Base-by-base conservation (phyloP, 2,113 vertebrate species). In the Erinaceus europaeus region DNA sequence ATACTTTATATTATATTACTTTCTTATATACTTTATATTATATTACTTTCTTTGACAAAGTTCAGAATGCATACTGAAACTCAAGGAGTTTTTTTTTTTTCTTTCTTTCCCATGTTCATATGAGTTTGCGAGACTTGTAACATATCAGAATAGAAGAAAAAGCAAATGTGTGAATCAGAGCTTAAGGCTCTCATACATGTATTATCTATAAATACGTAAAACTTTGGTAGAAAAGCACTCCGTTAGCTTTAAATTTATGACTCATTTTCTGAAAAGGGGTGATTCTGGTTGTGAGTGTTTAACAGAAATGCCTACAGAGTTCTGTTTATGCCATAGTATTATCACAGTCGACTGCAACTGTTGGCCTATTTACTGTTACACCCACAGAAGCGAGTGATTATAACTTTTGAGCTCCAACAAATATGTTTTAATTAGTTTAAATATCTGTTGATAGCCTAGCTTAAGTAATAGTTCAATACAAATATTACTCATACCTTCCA, bases 291-390 rank as follows among this genome's bases (percentile, higher is more conserved):
- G 29, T 23, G 21, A 77, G 34, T 29, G 0, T 62, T 84, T 55
- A 62, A 50, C 3, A 53, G 7, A 36, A 42, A 32, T 65, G 2
- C 1, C 5, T 20, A 10, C 40, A 69, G 27, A 3, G 65, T 89
- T 83, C 38, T 40, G 2, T 57, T 34, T 74, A 15, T 53, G 4
- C 6, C 1, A 44, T 81, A 44, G 84, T 72, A 42, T 75, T 52
- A 15, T 50, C 13, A 71, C 6, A 52, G 11, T 73, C 44, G 52
- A 25, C 11, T 34, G 10, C 0, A 64, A 34, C 1, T 48, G 11
- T 36, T 68, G 32, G 34, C 27, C 15, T 69, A 7, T 42, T 4
- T 20, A n/a, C 9, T 23, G 0, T 27, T 32, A 36, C 0, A 0
- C 2, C 53, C 38, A 62, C 12, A 27, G 27, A 78, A 29, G 32